phyloP scores from a whole-genome alignment of 2,888 invertebrate genomes.

The Anoplius nigerrimus region DNA sequence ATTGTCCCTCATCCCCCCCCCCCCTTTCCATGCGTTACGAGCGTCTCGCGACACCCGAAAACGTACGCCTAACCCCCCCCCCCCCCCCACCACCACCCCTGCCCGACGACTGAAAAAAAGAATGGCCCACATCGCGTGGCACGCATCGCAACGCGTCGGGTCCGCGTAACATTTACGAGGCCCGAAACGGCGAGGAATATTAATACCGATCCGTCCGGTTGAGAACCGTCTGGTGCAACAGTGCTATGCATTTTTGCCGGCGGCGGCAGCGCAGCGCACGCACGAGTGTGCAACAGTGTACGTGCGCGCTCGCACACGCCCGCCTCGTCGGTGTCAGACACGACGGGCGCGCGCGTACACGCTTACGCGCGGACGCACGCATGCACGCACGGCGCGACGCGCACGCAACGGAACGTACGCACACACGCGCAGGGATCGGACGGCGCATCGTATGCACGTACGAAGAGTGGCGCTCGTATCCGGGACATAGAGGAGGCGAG shows the following conservation, averaged over 20 bases:
- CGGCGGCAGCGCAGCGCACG: slow-evolving; percentile 53
- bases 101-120: neutral
- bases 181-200: too few species aligned
- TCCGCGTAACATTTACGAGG: too few species aligned
- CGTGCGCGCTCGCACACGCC: slow-evolving; percentile 16
- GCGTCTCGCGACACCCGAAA: too few species aligned
- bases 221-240: slow-evolving; percentile 69
- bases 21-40: too few species aligned
- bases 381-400: neutral
- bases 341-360: slow-evolving; percentile 39
- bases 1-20: too few species aligned
- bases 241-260: slow-evolving; percentile 71
- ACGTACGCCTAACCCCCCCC: too few species aligned
- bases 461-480: too few species aligned
- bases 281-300: neutral
- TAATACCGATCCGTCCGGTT: slow-evolving; percentile 50
- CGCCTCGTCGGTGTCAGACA: slow-evolving; percentile 5
- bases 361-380: slow-evolving; percentile 15
- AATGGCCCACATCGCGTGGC: neutral
- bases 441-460: neutral
- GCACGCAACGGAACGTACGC: too few species aligned
- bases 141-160: neutral
- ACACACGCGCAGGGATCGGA: neutral
- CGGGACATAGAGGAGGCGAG: too few species aligned
- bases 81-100: too few species aligned